phyloP scores from a whole-genome alignment of 2,888 invertebrate genomes.

The Drosophila putrida region DNA sequence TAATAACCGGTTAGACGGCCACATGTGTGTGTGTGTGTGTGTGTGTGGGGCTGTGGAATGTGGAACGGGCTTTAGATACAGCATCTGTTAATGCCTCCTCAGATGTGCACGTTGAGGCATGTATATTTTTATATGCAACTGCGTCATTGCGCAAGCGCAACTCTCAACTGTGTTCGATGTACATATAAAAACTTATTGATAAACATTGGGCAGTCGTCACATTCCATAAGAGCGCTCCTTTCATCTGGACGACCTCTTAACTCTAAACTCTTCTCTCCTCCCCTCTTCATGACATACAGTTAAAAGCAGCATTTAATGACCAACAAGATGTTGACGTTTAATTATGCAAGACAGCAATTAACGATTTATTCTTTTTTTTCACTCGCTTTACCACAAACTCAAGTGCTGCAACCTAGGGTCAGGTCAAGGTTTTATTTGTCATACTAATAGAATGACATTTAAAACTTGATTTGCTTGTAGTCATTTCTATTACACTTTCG shows the following conservation, averaged over 20 bases:
- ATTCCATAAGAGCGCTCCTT: background rate
- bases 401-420: slow-evolving; percentile 20
- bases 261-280: too few relatives aligned
- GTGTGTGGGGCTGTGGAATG: slow-evolving; percentile 43
- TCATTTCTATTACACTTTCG: slow-evolving; percentile 19
- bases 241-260: background rate
- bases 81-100: slow-evolving; percentile 38
- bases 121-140: slow-evolving; percentile 33
- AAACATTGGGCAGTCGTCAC: slow-evolving; percentile 27
- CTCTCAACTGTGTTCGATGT: slow-evolving; percentile 36
- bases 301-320: slow-evolving; percentile 1
- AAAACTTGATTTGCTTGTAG: slow-evolving; percentile 19
- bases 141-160: slow-evolving; percentile 52
- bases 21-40: slow-evolving; percentile 12
- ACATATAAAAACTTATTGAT: slow-evolving; percentile 6
- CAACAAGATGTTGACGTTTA: slow-evolving; percentile 19
- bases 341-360: slow-evolving; percentile 30
- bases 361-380: slow-evolving; percentile 32
- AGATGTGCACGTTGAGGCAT: slow-evolving; percentile 42
- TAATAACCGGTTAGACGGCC: slow-evolving; percentile 49
- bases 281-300: too few relatives aligned
- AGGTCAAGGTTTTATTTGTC: slow-evolving; percentile 33
- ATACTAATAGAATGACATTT: slow-evolving; percentile 18
- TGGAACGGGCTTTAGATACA: slow-evolving; percentile 21
- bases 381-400: slow-evolving; percentile 5